Base-by-base conservation (phyloP, 2,888 invertebrate species). In the Synanthedon vespiformis region DNA sequence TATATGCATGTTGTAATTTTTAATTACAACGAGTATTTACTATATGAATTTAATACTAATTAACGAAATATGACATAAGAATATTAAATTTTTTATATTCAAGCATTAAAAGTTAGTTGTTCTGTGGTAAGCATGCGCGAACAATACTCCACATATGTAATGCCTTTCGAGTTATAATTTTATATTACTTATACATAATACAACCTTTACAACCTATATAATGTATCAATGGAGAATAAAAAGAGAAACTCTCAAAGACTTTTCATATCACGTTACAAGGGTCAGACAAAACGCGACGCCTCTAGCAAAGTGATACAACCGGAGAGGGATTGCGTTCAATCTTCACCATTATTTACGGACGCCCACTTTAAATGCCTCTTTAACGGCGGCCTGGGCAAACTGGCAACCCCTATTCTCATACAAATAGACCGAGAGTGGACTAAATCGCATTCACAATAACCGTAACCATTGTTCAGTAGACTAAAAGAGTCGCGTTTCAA, bases 311-410 rank as follows among this genome's bases (percentile, higher is more conserved):
- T 53, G 53, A 53, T 51, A 53, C 53, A 53, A 49, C 40, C 48
- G 48, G 22, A 40, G 48, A 40, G 48, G 52, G 51, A 52, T 53
- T 55, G 52, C 50, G 53, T 27, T 49, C 51, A 56, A 61, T 61
- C 59, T 57, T 40, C 18, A 51, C 58, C 64, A 61, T 68, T 71
- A 69, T 69, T 68, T 67, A 67, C 61, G 57, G 27, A 52, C 22
- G 41, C 51, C 44, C 27, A 48, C 54, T 65, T 65, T 59, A 63
- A 64, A 67, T 62, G 64, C 56, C 62, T 60, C 61, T 65, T 64
- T 62, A 65, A 60, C 57, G 61, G 58, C 53, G 56, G 53, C 58
- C 57, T 58, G 58, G 57, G 53, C 59, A 61, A 63, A 56, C 53
- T 34, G 34, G 40, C 34, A 27, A 18, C 61, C 57, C 55, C 59